Conservation (phyloP, 2,888 invertebrate genomes). For the Drosophila atroscutellata region DNA sequence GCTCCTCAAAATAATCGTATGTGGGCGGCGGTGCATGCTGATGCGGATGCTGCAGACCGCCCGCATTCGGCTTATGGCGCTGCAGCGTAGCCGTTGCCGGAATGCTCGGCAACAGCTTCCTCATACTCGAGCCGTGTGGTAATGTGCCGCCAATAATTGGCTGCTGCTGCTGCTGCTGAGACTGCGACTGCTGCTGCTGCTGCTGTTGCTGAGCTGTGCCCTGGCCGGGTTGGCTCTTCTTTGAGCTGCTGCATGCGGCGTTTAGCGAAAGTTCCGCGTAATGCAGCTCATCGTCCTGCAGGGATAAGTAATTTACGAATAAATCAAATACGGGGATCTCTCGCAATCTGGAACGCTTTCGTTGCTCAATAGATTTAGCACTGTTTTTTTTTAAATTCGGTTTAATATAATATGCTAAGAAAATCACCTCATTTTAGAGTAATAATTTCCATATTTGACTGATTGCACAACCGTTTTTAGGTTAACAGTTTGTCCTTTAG, state of each 20-base stretch:
- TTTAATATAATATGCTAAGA: neutral
- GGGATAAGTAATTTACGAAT: neutral
- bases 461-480: constrained; percentile 45
- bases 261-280: constrained; percentile 84
- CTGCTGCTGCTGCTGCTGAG: constrained; percentile 41
- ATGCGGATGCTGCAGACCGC: constrained; percentile 72
- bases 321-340: neutral
- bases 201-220: constrained; percentile 28
- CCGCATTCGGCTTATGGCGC: constrained; percentile 80
- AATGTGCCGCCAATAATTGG: constrained; percentile 71
- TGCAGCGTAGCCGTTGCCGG: constrained; percentile 83
- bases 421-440: neutral
- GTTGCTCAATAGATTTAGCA: neutral
- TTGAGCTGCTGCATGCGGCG: constrained; percentile 57
- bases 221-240: constrained; percentile 53
- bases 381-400: neutral
- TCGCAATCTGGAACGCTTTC: neutral
- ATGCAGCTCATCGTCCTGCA: constrained; percentile 84
- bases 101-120: constrained; percentile 81
- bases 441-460: neutral
- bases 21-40: constrained; percentile 82
- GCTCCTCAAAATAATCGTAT: constrained; percentile 87
- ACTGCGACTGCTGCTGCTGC: constrained; percentile 36
- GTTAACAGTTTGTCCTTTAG: constrained; percentile 31
- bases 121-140: constrained; percentile 82